A percentile compares a stretch with the other conserved stretches of the same genome.
These are phyloP conservation scores for Anoplolepis gracilipes DNA, from an alignment of 1,140 invertebrate species.

Conservation along the genomic window DNA sequence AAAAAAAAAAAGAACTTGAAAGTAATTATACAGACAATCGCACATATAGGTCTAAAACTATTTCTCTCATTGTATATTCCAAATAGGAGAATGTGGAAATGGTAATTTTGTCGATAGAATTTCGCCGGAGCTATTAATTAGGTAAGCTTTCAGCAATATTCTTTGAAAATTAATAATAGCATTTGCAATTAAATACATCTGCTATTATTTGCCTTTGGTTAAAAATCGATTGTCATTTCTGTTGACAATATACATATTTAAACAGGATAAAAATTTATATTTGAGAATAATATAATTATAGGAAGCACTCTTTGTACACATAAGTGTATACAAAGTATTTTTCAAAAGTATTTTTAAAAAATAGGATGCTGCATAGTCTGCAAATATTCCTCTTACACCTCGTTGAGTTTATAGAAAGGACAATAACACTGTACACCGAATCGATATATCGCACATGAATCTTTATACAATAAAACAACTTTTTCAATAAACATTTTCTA, in stretches of 20 bases:
- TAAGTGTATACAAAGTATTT: not conserved
- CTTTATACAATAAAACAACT: not conserved
- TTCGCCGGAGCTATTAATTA: not conserved
- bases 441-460: not conserved
- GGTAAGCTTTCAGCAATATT: not conserved
- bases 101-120: not conserved
- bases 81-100: not conserved
- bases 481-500: not conserved
- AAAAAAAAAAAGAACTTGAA: not conserved
- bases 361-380: not conserved
- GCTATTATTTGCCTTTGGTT: not conserved
- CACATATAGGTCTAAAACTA: not conserved
- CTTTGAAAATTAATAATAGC: not conserved
- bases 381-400: not conserved
- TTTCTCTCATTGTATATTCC: not conserved
- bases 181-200: not conserved
- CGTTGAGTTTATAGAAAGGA: not conserved
- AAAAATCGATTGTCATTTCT: not conserved
- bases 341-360: not conserved
- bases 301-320: not conserved
- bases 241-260: not conserved
- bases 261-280: not conserved
- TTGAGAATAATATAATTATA: slow-evolving; percentile 2
- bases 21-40: not conserved
- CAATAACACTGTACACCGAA: not conserved